A percentile compares a stretch with the other conserved stretches of the same genome.
phyloP scores from a whole-genome alignment of 2,797 vertebrate species.

The Gambelia wislizenii region DNA sequence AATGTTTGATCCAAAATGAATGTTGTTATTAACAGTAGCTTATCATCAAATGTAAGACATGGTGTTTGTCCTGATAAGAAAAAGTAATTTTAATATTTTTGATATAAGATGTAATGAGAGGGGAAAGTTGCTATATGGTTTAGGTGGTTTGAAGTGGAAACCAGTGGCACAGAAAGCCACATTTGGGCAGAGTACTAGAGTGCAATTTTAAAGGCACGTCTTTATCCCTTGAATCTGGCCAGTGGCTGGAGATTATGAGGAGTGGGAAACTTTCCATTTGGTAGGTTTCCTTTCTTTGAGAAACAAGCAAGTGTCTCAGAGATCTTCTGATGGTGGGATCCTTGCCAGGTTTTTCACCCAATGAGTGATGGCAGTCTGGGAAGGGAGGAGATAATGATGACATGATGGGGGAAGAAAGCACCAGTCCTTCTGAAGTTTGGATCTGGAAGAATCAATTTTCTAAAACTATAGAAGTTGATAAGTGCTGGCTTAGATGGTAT shows the following conservation, averaged over 20 bases:
- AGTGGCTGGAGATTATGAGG: background rate
- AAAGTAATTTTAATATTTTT: constrained; percentile 11
- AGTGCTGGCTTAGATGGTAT: background rate
- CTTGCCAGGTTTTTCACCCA: background rate
- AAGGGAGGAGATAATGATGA: background rate
- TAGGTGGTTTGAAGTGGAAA: background rate
- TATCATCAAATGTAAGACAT: background rate
- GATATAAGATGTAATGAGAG: background rate
- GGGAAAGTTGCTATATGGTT: background rate
- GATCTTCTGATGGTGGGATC: background rate
- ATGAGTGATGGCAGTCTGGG: too few species aligned
- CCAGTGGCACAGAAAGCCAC: background rate
- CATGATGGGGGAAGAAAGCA: background rate
- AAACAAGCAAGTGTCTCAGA: background rate
- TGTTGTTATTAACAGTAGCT: background rate
- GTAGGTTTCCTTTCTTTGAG: background rate
- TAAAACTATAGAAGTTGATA: background rate
- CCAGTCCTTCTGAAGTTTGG: background rate
- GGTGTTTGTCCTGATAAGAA: background rate
- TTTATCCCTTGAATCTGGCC: background rate
- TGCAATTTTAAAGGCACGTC: background rate
- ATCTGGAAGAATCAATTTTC: background rate
- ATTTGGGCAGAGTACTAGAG: background rate
- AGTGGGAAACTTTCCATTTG: background rate
- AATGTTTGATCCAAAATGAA: background rate